Conservation (phyloP, 2,113 vertebrate species). For the Diadophis punctatus region DNA sequence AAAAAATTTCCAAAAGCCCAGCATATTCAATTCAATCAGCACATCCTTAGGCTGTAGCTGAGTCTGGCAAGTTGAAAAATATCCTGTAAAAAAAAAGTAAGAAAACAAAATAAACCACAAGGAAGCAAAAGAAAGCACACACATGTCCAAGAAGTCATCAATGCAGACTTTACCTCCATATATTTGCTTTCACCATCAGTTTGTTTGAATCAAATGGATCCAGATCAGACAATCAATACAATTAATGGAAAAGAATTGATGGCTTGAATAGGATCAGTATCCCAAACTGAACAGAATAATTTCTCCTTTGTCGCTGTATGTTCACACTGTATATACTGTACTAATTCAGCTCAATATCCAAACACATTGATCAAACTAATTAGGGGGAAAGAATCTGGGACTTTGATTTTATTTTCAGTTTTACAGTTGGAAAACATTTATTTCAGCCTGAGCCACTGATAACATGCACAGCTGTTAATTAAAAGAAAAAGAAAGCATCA, state of each 20-base stretch:
- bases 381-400: not conserved
- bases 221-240: not conserved
- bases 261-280: not conserved
- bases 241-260: not conserved
- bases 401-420: not conserved
- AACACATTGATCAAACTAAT: not conserved
- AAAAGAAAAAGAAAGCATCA: not conserved
- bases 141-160: not conserved
- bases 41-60: not conserved
- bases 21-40: not conserved
- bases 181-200: not conserved
- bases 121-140: not conserved
- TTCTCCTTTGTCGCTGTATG: not conserved
- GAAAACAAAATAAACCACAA: not conserved
- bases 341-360: not conserved
- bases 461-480: not conserved
- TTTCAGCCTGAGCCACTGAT: not conserved
- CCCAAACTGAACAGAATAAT: not conserved
- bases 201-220: not conserved
- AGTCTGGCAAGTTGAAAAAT: not conserved
- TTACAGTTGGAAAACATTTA: not conserved
- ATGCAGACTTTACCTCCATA: not conserved
- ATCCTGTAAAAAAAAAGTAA: not conserved
- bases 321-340: not conserved
- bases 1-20: not conserved